Percentiles rank a stretch among this genome's conserved stretches.
phyloP scores from a whole-genome alignment of 2,797 vertebrate genomes.

The Petrocephalus schoutedeni region DNA sequence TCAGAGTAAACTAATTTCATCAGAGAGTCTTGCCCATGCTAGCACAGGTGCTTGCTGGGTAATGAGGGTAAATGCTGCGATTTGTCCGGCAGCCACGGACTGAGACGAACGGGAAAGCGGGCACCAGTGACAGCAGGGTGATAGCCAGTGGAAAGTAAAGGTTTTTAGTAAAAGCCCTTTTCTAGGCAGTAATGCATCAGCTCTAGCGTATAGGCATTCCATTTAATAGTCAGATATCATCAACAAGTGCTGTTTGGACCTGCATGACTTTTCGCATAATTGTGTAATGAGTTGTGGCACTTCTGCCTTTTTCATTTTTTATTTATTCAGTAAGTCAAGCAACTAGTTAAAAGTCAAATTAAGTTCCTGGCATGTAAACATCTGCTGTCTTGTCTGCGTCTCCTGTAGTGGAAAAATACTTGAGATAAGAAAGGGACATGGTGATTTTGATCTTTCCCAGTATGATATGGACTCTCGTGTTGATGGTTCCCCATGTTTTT shows the following conservation, averaged over 20 bases:
- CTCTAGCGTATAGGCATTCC: slow-evolving; percentile 31
- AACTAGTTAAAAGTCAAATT: slow-evolving; percentile 21
- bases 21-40: neutral
- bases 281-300: slow-evolving; percentile 47
- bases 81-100: neutral
- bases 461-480: slow-evolving; percentile 34
- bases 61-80: too few relatives aligned
- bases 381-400: slow-evolving; percentile 15
- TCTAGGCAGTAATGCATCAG: slow-evolving; percentile 28
- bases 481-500: slow-evolving; percentile 47
- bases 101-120: slow-evolving; percentile 26
- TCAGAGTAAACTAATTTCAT: neutral
- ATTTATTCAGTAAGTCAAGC: slow-evolving; percentile 19
- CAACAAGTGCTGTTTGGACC: slow-evolving; percentile 38
- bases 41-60: neutral
- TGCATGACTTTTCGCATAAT: slow-evolving; percentile 37
- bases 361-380: slow-evolving; percentile 16
- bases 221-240: slow-evolving; percentile 30
- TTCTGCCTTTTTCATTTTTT: slow-evolving; percentile 37
- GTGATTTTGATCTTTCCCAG: slow-evolving; percentile 41
- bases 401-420: slow-evolving; percentile 65
- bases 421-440: slow-evolving; percentile 34
- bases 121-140: slow-evolving; percentile 29
- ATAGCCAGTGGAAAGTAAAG: slow-evolving; percentile 30
- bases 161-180: slow-evolving; percentile 28